phyloP scores from a whole-genome alignment of 2,113 vertebrate genomes.

The Hippocampus mohnikei region DNA sequence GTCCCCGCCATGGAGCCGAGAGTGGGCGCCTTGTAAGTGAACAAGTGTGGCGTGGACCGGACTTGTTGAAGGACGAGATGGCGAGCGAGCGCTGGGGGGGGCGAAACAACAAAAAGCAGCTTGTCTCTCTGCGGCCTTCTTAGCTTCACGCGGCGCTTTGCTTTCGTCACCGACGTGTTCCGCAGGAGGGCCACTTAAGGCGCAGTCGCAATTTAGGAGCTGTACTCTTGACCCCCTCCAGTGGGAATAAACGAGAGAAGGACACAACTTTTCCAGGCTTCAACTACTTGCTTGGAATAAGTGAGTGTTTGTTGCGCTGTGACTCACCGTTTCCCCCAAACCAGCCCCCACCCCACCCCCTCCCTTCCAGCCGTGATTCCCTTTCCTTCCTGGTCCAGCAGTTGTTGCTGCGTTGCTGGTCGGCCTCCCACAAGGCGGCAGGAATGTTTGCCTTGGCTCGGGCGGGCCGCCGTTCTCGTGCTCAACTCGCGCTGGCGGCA shows the following conservation, averaged over 20 bases:
- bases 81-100: too few relatives aligned
- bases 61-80: too few relatives aligned
- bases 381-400: constrained; percentile 3
- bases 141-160: too few relatives aligned
- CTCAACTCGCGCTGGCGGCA: neutral
- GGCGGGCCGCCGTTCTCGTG: neutral
- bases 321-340: neutral
- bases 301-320: neutral
- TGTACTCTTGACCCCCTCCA: neutral
- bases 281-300: neutral
- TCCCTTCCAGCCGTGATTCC: neutral
- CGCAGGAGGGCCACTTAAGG: too few relatives aligned
- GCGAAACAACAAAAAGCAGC: too few relatives aligned
- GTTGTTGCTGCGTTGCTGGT: neutral
- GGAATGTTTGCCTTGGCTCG: neutral
- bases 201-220: neutral
- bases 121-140: too few relatives aligned
- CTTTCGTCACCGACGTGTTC: too few relatives aligned
- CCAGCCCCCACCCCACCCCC: neutral
- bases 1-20: too few relatives aligned
- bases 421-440: neutral
- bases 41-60: too few relatives aligned
- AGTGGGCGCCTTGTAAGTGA: too few relatives aligned
- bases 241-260: neutral
- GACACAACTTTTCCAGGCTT: constrained; percentile 7